Base-by-base conservation (phyloP, 2,113 vertebrate genomes). In the Trogon surrucura region DNA sequence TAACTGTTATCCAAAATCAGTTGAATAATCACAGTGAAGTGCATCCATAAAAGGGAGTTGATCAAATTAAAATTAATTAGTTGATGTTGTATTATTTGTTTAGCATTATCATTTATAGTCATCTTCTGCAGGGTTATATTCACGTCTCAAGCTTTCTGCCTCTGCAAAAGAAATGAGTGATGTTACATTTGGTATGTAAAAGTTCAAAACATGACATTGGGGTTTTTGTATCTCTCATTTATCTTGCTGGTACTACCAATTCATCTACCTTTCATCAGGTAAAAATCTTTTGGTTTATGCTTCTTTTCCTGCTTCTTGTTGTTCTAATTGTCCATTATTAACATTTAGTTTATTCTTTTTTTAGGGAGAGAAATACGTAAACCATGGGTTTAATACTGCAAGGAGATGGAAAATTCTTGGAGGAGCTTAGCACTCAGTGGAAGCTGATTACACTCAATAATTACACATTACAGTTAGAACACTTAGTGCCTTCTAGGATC, bases 31-130 rank as follows among this genome's bases (percentile, higher is more conserved):
- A 80, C 62, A 88, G 54, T 18, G 1, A 91, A 84, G 80, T 71
- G 32, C 45, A 91, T 12, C 60, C 71, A 48, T 48, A 60, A 72
- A 85, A 74, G 53, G 22, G 51, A 88, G 44, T 1, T 74, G 75
- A 91, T 81, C 69, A 94, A 91, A 95, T 93, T 85, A 90, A 91
- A 95, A 96, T 83, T 91, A 85, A 93, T 94, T 71, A 88, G 14
- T 61, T 83, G 56, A 60, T 34, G 66, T 19, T 32, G 29, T 70
- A 34, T 67, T 88, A 72, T 80, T 91, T 89, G 82, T 82, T 94
- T 78, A n/a, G 60, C n/a, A 44, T 45, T 56, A 88, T 83, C 85
- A 84, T 72, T 75, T 64, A 79, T 47, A 86, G 56, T 67, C 45
- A 41, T 91, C 69, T 83, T 82, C 64, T 88, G 34, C 75, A 74